Base-by-base conservation (phyloP, 2,888 invertebrate genomes). In the Ochlodes sylvanus region DNA sequence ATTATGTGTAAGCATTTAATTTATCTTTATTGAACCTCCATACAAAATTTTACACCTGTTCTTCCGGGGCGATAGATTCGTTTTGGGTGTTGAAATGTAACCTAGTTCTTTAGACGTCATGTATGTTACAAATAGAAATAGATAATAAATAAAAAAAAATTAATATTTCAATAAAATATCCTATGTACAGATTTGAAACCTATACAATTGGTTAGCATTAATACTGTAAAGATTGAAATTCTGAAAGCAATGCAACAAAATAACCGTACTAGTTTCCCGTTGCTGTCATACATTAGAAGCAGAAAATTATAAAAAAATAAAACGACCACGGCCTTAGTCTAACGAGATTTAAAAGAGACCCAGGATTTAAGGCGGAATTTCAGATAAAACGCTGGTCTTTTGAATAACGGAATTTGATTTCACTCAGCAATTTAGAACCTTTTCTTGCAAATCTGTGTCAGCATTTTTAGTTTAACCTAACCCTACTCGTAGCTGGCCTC, bases 401-500 rank as follows among this genome's bases (percentile, higher is more conserved):
- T 52, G 41, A 58, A 58, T 38, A 62, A 52, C 41, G 38, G 21
- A 54, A 62, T 62, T 50, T 54, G 62, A 62, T 52, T 62, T 62
- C 62, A 54, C 38, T 52, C 50, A 14, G 62, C 62, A 62, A 62
- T 52, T 62, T 62, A 62, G 42, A 58, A 21, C 38, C 62, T 62
- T 62, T 41, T 62, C 62, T 62, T 62, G 62, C 38, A 62, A 61
- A 62, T 52, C 38, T 21, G 52, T 62, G 62, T 52, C 19, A 41
- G 62, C 38, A n/a, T 62, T 62, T 62, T 62, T 62, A 62, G 15
- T 62, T 19, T 21, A 19, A 62, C 14, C 38, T n/a, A 62, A 17
- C 32, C 19, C 15, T 19, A 50, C 47, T 32, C 34, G 21, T 15
- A 58, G 21, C 7, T 58, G 1, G 21, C 0, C 14, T 27, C n/a